A percentile compares a stretch with the other conserved stretches of the same genome.
Evolutionary conservation across 2,113 vertebrate species (phyloP).

Genomic region (Grallaria varia): DNA sequence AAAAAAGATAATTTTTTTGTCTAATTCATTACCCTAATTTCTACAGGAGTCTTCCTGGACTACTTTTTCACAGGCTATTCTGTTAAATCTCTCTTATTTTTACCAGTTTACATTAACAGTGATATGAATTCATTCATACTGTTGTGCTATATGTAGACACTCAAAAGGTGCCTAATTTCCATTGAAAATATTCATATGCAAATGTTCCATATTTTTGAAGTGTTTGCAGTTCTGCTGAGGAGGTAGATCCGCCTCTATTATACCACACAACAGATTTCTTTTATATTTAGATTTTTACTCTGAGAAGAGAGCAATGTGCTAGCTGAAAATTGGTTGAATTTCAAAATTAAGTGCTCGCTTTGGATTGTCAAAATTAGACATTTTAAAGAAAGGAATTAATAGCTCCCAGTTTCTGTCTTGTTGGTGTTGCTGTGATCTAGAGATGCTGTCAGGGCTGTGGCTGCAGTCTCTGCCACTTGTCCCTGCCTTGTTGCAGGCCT

Average conservation of each 20-base stretch:
- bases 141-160: not conserved
- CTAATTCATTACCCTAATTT: not conserved
- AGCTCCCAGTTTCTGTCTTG: not conserved
- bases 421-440: not conserved
- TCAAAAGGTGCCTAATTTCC: conserved; percentile 30
- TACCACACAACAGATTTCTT: not conserved
- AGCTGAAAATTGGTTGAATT: not conserved
- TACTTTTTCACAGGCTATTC: not conserved
- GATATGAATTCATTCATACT: not conserved
- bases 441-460: not conserved
- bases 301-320: not conserved
- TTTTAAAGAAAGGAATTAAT: not conserved
- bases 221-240: conserved; percentile 11
- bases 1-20: not conserved
- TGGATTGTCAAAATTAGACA: not conserved
- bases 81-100: not conserved
- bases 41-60: not conserved
- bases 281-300: conserved; percentile 19
- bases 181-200: conserved; percentile 35
- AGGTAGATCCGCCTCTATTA: conserved; percentile 12
- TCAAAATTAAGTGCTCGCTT: not conserved
- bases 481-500: not conserved
- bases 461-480: not conserved
- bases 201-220: not conserved
- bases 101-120: not conserved